phyloP scores from a whole-genome alignment of 2,797 vertebrate genomes.

The Characodon lateralis region DNA sequence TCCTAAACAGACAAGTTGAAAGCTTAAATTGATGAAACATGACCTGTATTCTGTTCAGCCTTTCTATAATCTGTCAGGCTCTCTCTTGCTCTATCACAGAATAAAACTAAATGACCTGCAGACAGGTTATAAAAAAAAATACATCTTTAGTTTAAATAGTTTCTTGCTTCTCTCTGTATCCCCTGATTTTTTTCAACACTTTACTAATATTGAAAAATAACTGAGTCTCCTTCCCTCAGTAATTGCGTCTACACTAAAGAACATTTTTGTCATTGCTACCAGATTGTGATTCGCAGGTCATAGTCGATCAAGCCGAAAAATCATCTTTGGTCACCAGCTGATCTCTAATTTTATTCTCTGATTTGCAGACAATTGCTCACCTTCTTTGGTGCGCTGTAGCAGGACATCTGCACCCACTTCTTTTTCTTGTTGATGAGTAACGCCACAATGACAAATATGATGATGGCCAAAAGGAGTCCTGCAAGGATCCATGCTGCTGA shows the following conservation, averaged over 20 bases:
- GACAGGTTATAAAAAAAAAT: too few relatives aligned
- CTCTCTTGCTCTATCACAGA: neutral
- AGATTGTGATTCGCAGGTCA: neutral
- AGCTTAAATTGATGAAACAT: neutral
- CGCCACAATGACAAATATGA: constrained; percentile 81
- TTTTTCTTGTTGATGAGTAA: constrained; percentile 84
- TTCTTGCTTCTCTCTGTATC: too few relatives aligned
- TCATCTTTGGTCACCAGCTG: neutral
- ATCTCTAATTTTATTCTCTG: neutral
- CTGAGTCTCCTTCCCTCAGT: neutral
- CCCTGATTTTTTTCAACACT: too few relatives aligned
- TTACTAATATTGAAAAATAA: too few relatives aligned
- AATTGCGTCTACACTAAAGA: neutral
- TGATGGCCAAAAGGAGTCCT: constrained; percentile 82
- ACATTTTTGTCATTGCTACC: neutral
- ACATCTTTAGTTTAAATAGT: too few relatives aligned
- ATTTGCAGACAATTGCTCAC: constrained; percentile 55
- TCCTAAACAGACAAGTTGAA: neutral
- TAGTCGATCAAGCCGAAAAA: neutral
- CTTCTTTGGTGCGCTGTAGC: constrained; percentile 86
- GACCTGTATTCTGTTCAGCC: neutral
- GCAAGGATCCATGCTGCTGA: constrained; percentile 86
- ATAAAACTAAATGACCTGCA: too few relatives aligned
- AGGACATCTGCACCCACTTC: constrained; percentile 87
- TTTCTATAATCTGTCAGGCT: neutral